Base-by-base conservation (phyloP, 2,113 vertebrate genomes). In the Euleptes europaea region DNA sequence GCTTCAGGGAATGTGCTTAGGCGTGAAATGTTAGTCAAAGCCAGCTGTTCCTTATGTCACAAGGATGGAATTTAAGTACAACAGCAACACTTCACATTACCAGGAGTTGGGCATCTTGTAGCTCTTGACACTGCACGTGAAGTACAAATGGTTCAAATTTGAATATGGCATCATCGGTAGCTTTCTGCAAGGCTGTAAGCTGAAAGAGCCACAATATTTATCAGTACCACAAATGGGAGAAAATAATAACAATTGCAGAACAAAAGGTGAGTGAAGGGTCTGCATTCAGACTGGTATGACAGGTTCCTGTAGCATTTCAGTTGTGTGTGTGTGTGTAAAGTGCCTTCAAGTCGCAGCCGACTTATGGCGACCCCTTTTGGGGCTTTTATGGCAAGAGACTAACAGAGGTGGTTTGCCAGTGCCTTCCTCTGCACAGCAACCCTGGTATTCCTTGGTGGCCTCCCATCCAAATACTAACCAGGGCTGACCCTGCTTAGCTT, bases 61-160 rank as follows among this genome's bases (percentile, higher is more conserved):
- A 51, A 66, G 49, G 63, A 85, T 79, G 44, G 49, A 82, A 13
- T 35, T 60, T 14, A 66, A 66, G 2, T 47, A 74, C 12, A 69
- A n/a, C 42, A 67, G 49, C 9, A 33, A 60, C 70, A 0, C 0
- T 63, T 21, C 3, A 33, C 33, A 91, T 97, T 96, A 99, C 99
- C 98, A 99, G 91, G 26, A 98, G 93, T 89, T 97, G 98, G 10
- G 98, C 98, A 3, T 99, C 97, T 38, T 94, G 96, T 49, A 99
- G 91, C 47, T 94, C 94, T 71, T 82, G 93, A 83, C 98, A 99
- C 15, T 98, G 97, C 51, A 99, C 97, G 0, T 99, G 99, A 69
- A 99, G 97, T 21, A 99, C 94, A 78, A 99, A 97, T 0, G 99
- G 98, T 42, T 99, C 98, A 88, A 99, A 99, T 93, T 98, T 99